phyloP scores from a whole-genome alignment of 2,797 vertebrate species.

The Streptopelia turtur region DNA sequence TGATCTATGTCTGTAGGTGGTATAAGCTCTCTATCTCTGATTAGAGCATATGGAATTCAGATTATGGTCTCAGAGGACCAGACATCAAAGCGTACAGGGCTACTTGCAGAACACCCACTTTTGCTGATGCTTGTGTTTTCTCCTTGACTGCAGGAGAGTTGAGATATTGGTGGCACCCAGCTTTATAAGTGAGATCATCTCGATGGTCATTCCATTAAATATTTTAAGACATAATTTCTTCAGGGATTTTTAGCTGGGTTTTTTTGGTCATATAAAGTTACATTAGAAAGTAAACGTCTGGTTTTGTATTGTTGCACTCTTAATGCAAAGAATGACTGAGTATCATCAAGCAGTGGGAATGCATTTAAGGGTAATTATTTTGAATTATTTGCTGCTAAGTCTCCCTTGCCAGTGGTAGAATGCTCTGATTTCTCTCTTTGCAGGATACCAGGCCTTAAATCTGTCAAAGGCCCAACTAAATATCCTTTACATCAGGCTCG shows the following conservation, averaged over 20 bases:
- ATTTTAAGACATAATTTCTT: neutral
- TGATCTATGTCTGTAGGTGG: neutral
- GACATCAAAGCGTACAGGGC: neutral
- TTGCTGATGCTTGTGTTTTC: neutral
- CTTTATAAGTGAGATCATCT: neutral
- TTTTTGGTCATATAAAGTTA: neutral
- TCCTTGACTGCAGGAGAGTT: neutral
- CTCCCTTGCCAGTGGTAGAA: neutral
- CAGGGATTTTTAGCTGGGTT: neutral
- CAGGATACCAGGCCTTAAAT: neutral
- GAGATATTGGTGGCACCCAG: neutral
- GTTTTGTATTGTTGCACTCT: neutral
- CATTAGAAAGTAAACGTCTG: neutral
- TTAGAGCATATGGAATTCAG: neutral
- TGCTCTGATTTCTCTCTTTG: neutral
- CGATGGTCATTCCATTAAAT: neutral
- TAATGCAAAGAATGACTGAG: neutral
- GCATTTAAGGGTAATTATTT: neutral
- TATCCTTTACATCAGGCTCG: neutral
- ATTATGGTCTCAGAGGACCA: neutral
- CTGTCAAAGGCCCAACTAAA: neutral
- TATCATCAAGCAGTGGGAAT: neutral
- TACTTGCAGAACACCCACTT: neutral
- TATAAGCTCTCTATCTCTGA: neutral
- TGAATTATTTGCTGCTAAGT: conserved; percentile 9